Conservation (phyloP, 2,113 vertebrate species). For the Indicator maculatus region DNA sequence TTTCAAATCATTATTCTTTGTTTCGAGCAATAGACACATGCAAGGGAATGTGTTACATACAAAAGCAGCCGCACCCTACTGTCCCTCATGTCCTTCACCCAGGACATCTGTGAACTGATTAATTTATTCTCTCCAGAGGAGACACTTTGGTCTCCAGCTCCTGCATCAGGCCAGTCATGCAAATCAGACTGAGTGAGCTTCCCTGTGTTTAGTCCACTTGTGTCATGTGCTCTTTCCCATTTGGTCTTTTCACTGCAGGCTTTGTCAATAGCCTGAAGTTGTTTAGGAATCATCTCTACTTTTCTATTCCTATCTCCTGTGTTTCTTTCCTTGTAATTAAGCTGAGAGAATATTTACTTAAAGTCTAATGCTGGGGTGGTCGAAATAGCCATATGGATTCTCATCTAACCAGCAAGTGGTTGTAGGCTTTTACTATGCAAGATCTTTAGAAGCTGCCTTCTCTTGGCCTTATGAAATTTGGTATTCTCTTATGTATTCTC, state of each 20-base stretch:
- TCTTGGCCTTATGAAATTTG: neutral
- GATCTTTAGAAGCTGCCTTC: neutral
- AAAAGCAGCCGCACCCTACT: neutral
- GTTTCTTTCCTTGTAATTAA: conserved; percentile 59
- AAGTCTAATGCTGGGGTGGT: neutral
- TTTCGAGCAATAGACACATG: neutral
- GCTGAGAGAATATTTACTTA: conserved; percentile 1
- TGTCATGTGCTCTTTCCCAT: neutral
- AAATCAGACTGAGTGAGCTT: conserved; percentile 17
- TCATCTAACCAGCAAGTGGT: neutral
- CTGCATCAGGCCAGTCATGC: neutral
- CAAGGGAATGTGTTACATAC: neutral
- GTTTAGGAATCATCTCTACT: conserved; percentile 22
- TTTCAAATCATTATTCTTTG: neutral
- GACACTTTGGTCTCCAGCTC: conserved; percentile 6
- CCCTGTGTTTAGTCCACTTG: conserved; percentile 13
- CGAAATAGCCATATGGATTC: neutral
- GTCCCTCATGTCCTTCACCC: conserved; percentile 12
- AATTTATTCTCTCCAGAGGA: conserved; percentile 9
- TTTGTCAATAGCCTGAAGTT: conserved; percentile 11
- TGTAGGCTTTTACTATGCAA: neutral
- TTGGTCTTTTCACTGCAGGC: conserved; percentile 22
- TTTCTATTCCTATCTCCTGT: neutral
- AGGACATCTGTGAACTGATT: conserved; percentile 2
- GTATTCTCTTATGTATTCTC: neutral